These are phyloP conservation scores for Sesamia nonagrioides DNA, from an alignment of 1,140 invertebrate genomes.

Conservation along the genomic window DNA sequence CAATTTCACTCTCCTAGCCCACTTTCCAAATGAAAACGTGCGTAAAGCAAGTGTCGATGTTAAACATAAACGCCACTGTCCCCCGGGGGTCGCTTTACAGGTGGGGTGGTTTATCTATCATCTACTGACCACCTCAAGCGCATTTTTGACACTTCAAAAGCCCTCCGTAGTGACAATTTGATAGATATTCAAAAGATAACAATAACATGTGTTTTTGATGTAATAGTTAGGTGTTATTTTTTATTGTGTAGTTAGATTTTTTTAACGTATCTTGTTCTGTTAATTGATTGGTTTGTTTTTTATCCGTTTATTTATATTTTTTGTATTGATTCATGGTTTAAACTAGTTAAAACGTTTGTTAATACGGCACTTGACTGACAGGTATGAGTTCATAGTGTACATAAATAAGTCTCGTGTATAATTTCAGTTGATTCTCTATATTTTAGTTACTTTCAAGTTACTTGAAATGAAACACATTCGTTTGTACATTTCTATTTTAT, in stretches of 20 bases:
- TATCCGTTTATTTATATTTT: background rate
- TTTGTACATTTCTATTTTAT: too few species aligned
- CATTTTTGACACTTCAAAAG: conserved; percentile 41
- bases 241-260: conserved; percentile 16
- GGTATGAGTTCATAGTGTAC: too few species aligned
- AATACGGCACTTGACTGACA: too few species aligned
- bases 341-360: too few species aligned
- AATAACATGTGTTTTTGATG: conserved; percentile 47
- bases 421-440: too few species aligned
- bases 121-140: conserved; percentile 46
- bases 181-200: conserved; percentile 49
- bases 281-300: conserved; percentile 39
- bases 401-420: too few species aligned
- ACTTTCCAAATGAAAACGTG: background rate
- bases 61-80: conserved; percentile 22
- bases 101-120: conserved; percentile 39
- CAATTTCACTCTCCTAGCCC: background rate
- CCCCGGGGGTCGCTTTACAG: conserved; percentile 24
- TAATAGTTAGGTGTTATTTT: conserved; percentile 4
- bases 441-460: too few species aligned
- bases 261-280: background rate
- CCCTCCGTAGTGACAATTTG: conserved; percentile 49
- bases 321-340: background rate
- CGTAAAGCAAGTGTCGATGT: conserved; percentile 21
- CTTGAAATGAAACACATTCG: too few species aligned